Evolutionary conservation across 2,113 vertebrate genomes (phyloP).

Genomic region (Dunckerocampus dactyliophorus): DNA sequence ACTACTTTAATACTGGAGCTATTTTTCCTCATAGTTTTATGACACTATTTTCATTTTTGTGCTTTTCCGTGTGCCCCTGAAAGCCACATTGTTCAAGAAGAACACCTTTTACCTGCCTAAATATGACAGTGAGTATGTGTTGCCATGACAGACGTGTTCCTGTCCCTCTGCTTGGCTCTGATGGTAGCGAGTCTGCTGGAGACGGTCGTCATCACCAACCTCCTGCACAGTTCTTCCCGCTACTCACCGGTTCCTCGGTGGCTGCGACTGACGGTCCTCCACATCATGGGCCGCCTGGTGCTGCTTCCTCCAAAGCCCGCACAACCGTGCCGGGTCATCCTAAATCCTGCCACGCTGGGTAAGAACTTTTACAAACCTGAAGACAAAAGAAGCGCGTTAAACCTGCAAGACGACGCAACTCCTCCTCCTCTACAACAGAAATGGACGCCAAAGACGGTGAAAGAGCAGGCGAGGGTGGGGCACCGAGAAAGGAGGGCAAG

Average conservation of each 20-base stretch:
- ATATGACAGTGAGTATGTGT: not conserved
- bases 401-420: not conserved
- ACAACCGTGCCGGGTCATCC: not conserved
- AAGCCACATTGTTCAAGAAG: not conserved
- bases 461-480: not conserved
- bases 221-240: conserved; percentile 62
- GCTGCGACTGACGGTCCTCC: conserved; percentile 32
- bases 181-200: conserved; percentile 76
- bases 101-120: too few species aligned
- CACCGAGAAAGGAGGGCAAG: not conserved
- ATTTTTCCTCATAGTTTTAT: too few species aligned
- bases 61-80: too few species aligned
- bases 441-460: not conserved
- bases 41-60: too few species aligned
- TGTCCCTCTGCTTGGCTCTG: conserved; percentile 65
- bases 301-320: not conserved
- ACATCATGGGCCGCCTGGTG: conserved; percentile 1
- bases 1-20: too few species aligned
- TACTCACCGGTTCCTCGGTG: conserved; percentile 55
- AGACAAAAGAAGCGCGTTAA: not conserved
- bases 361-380: not conserved
- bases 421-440: not conserved
- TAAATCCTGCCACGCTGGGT: not conserved
- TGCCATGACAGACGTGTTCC: conserved; percentile 40
- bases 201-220: conserved; percentile 72